Conservation (phyloP, 2,888 invertebrate genomes). For the Agriopis aurantiaria region DNA sequence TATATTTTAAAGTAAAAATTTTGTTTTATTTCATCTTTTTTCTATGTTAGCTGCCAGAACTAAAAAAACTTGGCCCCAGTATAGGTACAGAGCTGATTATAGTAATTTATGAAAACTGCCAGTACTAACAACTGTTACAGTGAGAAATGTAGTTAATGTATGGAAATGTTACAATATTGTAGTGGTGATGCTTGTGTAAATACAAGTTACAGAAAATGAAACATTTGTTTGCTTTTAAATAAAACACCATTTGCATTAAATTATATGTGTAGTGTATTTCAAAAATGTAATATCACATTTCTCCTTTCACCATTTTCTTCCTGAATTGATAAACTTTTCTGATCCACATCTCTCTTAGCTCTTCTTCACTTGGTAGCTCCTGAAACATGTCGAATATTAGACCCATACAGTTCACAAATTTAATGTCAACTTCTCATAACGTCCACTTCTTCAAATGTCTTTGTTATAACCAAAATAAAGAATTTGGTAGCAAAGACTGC, state of each 20-base stretch:
- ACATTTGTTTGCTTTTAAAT: constrained; percentile 31
- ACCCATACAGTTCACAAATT: too few relatives aligned
- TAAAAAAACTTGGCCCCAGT: too few relatives aligned
- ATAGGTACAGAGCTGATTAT: constrained; percentile 19
- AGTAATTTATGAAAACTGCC: constrained; percentile 30
- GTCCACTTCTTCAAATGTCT: too few relatives aligned
- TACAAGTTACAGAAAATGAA: constrained; percentile 47
- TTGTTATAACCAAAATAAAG: too few relatives aligned
- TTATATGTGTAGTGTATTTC: not conserved
- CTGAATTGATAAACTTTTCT: constrained; percentile 89
- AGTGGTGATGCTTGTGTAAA: constrained; percentile 44
- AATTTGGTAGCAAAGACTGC: too few relatives aligned
- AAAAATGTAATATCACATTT: constrained; percentile 53
- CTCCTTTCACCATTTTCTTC: constrained; percentile 87
- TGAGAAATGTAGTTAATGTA: constrained; percentile 40
- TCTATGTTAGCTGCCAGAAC: too few relatives aligned
- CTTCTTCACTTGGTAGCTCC: constrained; percentile 90
- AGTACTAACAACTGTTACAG: constrained; percentile 11
- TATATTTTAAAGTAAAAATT: too few relatives aligned
- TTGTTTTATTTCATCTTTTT: too few relatives aligned
- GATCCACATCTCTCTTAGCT: constrained; percentile 91
- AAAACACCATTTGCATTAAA: not conserved
- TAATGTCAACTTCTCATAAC: too few relatives aligned
- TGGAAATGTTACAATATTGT: constrained; percentile 45
- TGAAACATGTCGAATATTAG: constrained; percentile 62